Conservation (phyloP, 2,888 invertebrate genomes). For the Argyra leucocephala region DNA sequence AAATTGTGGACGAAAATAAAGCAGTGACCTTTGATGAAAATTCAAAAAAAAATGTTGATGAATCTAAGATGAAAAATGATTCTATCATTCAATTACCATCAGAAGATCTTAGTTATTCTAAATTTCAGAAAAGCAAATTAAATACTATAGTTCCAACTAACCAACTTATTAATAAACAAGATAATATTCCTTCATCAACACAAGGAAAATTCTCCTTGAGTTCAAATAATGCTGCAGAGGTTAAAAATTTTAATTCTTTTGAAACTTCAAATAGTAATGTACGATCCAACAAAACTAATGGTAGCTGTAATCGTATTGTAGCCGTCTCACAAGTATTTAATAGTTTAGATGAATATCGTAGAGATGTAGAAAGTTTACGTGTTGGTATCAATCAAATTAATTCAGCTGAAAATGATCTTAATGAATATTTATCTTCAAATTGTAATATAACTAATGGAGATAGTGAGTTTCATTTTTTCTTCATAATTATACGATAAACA, state of each 20-base stretch:
- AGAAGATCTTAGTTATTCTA: too few relatives aligned
- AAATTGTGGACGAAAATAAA: constrained; percentile 7
- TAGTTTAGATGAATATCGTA: constrained; percentile 52
- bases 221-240: constrained; percentile 8
- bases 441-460: too few relatives aligned
- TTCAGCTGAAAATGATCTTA: constrained; percentile 14
- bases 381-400: constrained; percentile 34
- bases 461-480: too few relatives aligned
- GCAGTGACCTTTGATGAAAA: constrained; percentile 13
- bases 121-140: too few relatives aligned
- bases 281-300: constrained; percentile 31
- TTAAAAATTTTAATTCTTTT: constrained; percentile 24
- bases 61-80: constrained; percentile 18
- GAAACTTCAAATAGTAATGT: constrained; percentile 25
- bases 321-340: constrained; percentile 55
- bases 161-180: too few relatives aligned
- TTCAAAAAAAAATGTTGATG: constrained; percentile 13
- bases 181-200: too few relatives aligned
- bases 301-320: constrained; percentile 41
- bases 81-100: too few relatives aligned
- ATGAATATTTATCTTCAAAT: too few relatives aligned
- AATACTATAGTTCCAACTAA: too few relatives aligned
- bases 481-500: too few relatives aligned
- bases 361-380: constrained; percentile 35
- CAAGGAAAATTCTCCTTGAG: constrained; percentile 11